Percentiles rank a stretch among this genome's conserved stretches.
Conservation (phyloP, 2,888 invertebrate genomes). For the Archips xylosteana region DNA sequence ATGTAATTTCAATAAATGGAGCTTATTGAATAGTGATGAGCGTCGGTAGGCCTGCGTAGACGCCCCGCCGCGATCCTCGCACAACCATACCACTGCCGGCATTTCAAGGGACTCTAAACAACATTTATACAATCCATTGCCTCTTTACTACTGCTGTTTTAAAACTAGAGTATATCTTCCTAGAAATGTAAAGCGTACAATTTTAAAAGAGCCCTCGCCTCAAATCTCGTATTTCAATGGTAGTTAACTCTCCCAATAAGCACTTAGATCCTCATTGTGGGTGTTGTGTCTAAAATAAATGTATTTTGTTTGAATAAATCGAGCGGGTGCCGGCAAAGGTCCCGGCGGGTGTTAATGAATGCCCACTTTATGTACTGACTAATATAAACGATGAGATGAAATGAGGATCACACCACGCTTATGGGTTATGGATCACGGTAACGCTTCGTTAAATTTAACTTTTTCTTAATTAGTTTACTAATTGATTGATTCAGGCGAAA, state of each 20-base stretch:
- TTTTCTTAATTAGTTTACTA: neutral
- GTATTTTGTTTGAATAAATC: constrained; percentile 79
- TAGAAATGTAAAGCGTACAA: constrained; percentile 53
- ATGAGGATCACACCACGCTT: constrained; percentile 7
- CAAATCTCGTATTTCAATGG: constrained; percentile 46
- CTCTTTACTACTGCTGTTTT: constrained; percentile 33
- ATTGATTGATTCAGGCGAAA: too few species aligned
- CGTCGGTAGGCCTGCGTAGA: constrained; percentile 77
- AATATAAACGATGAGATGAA: constrained; percentile 40
- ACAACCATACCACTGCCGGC: constrained; percentile 51
- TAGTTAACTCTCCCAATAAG: constrained; percentile 66
- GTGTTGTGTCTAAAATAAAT: constrained; percentile 68
- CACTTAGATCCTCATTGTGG: constrained; percentile 73
- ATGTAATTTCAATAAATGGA: constrained; percentile 86
- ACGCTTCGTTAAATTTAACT: constrained; percentile 2
- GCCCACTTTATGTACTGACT: constrained; percentile 50
- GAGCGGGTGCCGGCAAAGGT: constrained; percentile 61
- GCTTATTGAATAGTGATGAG: constrained; percentile 85
- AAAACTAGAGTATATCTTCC: constrained; percentile 1
- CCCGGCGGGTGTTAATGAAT: constrained; percentile 70
- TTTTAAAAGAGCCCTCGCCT: neutral
- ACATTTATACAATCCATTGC: constrained; percentile 48
- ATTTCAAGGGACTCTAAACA: constrained; percentile 47
- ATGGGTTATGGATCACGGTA: neutral
- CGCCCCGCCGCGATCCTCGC: constrained; percentile 70